Conservation (phyloP, 2,888 invertebrate species). For the Lacanobia oleracea region DNA sequence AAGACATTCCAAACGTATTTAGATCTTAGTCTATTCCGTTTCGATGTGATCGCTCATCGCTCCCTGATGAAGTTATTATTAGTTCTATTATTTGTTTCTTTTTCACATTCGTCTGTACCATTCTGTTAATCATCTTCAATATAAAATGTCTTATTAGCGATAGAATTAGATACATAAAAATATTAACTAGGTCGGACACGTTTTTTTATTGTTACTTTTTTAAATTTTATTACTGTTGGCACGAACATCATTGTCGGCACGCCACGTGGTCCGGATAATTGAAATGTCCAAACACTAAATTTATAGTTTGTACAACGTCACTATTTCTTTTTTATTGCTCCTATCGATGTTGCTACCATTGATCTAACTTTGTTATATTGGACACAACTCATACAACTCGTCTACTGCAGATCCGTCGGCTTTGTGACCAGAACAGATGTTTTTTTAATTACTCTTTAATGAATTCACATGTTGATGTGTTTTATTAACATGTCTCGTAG, state of each 20-base stretch:
- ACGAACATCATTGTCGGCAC: conserved; percentile 88
- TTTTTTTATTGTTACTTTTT: conserved; percentile 78
- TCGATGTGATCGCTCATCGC: conserved; percentile 80
- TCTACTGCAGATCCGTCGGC: conserved; percentile 55
- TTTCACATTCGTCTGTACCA: conserved; percentile 73
- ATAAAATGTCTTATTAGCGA: conserved; percentile 73
- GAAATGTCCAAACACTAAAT: conserved; percentile 89
- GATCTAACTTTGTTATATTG: conserved; percentile 67
- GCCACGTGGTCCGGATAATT: conserved; percentile 89
- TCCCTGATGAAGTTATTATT: conserved; percentile 80
- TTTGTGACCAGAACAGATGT: conserved; percentile 61
- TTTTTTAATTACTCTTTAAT: conserved; percentile 57
- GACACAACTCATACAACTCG: conserved; percentile 60
- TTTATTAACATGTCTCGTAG: conserved; percentile 44
- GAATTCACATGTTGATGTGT: conserved; percentile 45
- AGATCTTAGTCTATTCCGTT: conserved; percentile 81
- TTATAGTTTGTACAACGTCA: conserved; percentile 84
- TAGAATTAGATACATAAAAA: conserved; percentile 75
- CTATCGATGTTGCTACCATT: conserved; percentile 71
- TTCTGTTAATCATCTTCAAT: conserved; percentile 71
- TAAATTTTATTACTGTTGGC: conserved; percentile 86
- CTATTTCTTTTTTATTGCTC: conserved; percentile 81
- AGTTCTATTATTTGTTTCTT: conserved; percentile 65
- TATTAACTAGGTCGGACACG: conserved; percentile 72
- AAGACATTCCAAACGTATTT: conserved; percentile 88